phyloP scores from a whole-genome alignment of 2,797 vertebrate species.

The Xenops minutus region DNA sequence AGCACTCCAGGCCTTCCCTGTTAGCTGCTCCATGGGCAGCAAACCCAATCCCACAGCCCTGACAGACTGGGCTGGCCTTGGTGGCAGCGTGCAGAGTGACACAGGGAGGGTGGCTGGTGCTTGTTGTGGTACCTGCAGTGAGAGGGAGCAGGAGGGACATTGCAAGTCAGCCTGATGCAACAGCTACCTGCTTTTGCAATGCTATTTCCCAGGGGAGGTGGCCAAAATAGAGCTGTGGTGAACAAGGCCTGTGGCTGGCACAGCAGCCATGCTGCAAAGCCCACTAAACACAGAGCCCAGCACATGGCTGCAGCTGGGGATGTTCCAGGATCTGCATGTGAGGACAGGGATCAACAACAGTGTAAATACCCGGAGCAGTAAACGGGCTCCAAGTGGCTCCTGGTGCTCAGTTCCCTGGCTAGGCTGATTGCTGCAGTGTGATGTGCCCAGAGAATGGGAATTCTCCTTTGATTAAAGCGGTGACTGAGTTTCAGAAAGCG shows the following conservation, averaged over 20 bases:
- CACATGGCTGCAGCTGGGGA: neutral
- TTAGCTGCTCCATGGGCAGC: neutral
- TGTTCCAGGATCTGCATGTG: too few species aligned
- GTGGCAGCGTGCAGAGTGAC: fast-evolving
- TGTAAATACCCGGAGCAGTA: neutral
- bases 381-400: neutral
- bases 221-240: neutral
- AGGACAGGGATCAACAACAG: neutral
- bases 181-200: neutral
- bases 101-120: fast-evolving
- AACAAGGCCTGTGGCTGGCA: neutral
- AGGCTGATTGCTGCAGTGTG: neutral
- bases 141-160: neutral
- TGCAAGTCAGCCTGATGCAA: neutral
- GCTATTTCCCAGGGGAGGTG: neutral
- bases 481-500: neutral
- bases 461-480: neutral
- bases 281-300: neutral
- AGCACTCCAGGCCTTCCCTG: neutral
- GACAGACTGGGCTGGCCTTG: neutral
- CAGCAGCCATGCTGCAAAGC: neutral
- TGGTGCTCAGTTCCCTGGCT: neutral
- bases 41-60: neutral
- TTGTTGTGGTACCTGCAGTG: neutral
- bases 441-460: neutral